Base-by-base conservation (phyloP, 2,113 vertebrate genomes). In the Ramphastos sulfuratus region DNA sequence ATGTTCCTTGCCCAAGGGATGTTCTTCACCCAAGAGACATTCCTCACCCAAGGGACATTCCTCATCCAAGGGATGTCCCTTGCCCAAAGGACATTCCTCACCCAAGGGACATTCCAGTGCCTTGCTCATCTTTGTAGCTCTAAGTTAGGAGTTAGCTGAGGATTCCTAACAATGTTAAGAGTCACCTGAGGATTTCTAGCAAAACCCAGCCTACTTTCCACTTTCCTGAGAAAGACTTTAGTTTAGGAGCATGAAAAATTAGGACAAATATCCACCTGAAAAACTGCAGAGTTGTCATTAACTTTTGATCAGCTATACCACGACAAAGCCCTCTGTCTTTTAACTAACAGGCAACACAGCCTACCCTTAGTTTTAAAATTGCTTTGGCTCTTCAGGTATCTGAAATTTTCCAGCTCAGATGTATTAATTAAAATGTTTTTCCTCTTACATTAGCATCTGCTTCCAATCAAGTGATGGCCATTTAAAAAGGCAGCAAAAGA, bases 401-500 rank as follows among this genome's bases (percentile, higher is more conserved):
- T 79, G 63, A 83, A 67, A 84, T 93, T 94, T 96, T 79, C 93
- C 72, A 95, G 64, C 69, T 91, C 61, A 84, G 74, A 95, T 79
- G 31, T 95, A 96, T 96, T 92, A 96, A 96, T 97, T 95, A 96
- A 96, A 87, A 66, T 87, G n/a, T 67, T 95, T 95, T 97, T 85
- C 70, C 31, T 56, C 78, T 92, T 91, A 66, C 55, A n/a, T 86
- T 83, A 94, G 73, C 93, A 95, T 96, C 96, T 97, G 94, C 96
- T 97, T 96, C 92, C 91, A 95, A 97, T 97, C 96, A 97, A 72
- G 79, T 69, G 76, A 97, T 96, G 84, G 86, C 58, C 72, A 56
- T 89, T 97, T 95, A 92, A 97, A 94, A 94, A 96, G 75, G 86
- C 95, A 97, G 96, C 87, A 96, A 86, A 92, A 85, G 37, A 44